Evolutionary conservation across 2,797 vertebrate genomes (phyloP), one percentile per base, ranked within the genome.

Genomic region (Peromyscus nudipes): DNA sequence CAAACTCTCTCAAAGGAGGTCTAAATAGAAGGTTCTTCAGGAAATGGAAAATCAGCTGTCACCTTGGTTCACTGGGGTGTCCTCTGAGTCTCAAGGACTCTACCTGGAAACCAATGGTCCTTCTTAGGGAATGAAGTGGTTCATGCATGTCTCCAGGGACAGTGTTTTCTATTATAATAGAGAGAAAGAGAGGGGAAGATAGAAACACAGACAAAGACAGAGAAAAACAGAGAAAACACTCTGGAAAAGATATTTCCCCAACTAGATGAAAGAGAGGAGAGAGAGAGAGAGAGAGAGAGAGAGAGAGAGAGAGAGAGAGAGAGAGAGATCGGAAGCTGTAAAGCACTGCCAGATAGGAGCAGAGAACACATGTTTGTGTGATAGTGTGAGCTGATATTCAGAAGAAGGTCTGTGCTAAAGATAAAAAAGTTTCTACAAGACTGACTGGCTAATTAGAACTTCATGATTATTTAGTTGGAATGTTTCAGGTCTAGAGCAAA

Each of bases 1-100:
- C 73, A 75, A n/a, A 81, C 31, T 87, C 6, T 62, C 19, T 40
- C 17, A 80, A 60, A 92, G 88, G n/a, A 92, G 34, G 46, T 82
- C 69, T 76, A 97, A 87, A 31, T 37, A 94, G 65, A 96, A 91
- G 76, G 89, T 14, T 52, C 80, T 92, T 86, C 37, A 76, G 64
- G 60, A 96, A 95, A 89, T 79, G 40, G 73, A 90, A 91, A 86
- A 82, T 94, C 85, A 92, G 64, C 37, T 64, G 60, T 95, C 17
- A 27, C 60, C 23, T 27, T 92, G 40, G 6, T 60, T 90, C 37
- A 90, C 31, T 84, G 34, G n/a, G 69, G 37, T 84, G 23, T 11
- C 17, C 84, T 73, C 69, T 19, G 73, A 96, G 76, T 52, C 25
- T 65, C 23, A 93, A 86, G 43, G 89, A 87, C 49, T 76, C 40